Evolutionary conservation across 2,888 invertebrate genomes (phyloP).

Genomic region (Pomacea canaliculata): DNA sequence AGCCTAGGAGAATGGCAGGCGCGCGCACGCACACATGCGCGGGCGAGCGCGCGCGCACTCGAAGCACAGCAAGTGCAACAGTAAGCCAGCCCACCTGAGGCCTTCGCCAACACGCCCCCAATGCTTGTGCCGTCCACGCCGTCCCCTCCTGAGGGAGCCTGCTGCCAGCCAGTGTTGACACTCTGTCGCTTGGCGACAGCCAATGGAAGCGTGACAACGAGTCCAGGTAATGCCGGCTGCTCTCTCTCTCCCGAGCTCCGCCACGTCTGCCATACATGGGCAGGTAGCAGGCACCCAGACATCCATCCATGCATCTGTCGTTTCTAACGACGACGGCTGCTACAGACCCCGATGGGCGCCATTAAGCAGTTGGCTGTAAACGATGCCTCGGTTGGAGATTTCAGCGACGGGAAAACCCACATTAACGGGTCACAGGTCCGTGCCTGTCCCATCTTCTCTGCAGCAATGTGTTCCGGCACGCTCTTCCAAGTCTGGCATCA

Average conservation of each 20-base stretch:
- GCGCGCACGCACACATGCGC: background rate
- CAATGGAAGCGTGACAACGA: conserved; percentile 54
- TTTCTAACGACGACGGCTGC: no score
- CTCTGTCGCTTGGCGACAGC: conserved; percentile 49
- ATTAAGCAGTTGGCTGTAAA: no score
- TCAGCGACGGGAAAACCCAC: no score
- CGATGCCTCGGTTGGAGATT: no score
- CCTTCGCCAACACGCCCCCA: conserved; percentile 7
- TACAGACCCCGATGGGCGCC: no score
- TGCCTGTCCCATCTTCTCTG: no score
- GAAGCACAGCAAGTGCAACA: background rate
- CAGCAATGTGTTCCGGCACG: no score
- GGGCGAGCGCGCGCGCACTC: no score
- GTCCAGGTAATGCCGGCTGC: conserved; percentile 5
- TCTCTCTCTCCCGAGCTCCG: background rate
- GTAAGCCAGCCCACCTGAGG: conserved; percentile 5
- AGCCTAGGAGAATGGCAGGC: background rate
- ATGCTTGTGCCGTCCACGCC: background rate
- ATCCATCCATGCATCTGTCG: no score
- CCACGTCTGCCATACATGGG: conserved; percentile 12
- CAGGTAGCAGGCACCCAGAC: background rate
- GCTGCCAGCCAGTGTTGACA: conserved; percentile 56
- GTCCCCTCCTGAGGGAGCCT: conserved; percentile 29
- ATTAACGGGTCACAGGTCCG: no score
- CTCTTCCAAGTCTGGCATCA: no score